Evolutionary conservation across 2,797 vertebrate species (phyloP).

Genomic region (Sebastiscus albofasciatus): DNA sequence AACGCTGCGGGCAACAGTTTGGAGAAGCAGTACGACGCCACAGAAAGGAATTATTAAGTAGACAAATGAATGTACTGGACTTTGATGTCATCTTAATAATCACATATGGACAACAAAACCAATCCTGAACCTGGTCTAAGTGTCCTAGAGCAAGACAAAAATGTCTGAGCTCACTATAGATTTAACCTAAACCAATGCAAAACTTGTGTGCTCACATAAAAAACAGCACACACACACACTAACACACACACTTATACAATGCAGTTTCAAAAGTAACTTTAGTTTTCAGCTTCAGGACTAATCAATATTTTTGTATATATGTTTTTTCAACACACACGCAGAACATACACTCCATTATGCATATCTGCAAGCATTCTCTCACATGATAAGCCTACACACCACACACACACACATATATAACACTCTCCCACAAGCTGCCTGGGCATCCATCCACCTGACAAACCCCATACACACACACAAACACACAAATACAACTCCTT

Average conservation of each 20-base stretch:
- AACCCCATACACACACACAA: slow-evolving; percentile 20
- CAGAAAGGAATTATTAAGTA: background rate
- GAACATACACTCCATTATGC: slow-evolving; percentile 8
- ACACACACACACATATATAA: background rate
- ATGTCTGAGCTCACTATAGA: background rate
- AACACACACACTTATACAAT: background rate
- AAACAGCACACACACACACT: background rate
- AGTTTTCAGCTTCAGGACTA: background rate
- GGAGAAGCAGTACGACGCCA: background rate
- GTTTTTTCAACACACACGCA: background rate
- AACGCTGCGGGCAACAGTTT: slow-evolving; percentile 15
- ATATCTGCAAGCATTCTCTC: slow-evolving; percentile 14
- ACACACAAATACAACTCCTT: slow-evolving; percentile 33
- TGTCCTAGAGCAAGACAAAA: background rate
- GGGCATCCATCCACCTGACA: slow-evolving; percentile 57
- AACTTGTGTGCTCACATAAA: background rate
- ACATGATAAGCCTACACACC: background rate
- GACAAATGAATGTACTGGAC: background rate
- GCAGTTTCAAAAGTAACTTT: background rate
- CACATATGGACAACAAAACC: background rate
- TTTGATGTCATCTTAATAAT: slow-evolving; percentile 17
- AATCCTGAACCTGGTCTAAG: background rate
- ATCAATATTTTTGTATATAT: slow-evolving; percentile 3
- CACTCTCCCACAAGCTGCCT: slow-evolving; percentile 5
- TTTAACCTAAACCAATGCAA: background rate